Percentiles rank a stretch among this genome's conserved stretches.
phyloP scores from a whole-genome alignment of 2,113 vertebrate genomes.

The Synchiropus splendidus region DNA sequence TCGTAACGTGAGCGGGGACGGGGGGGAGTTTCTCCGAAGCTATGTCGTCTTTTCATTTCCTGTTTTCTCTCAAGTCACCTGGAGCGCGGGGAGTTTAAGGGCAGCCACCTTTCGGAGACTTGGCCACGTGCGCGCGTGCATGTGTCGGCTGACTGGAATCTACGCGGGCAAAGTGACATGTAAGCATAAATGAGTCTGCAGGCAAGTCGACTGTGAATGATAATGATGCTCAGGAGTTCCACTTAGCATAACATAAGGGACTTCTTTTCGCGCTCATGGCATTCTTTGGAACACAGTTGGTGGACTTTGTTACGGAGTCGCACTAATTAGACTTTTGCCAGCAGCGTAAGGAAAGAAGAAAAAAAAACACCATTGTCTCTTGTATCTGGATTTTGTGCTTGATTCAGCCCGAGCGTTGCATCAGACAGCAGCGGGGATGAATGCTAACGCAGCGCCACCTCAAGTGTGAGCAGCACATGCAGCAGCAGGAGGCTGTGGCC shows the following conservation, averaged over 20 bases:
- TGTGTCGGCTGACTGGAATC: slow-evolving; percentile 50
- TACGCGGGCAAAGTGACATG: slow-evolving; percentile 57
- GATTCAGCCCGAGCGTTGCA: slow-evolving; percentile 43
- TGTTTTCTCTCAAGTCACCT: slow-evolving; percentile 11
- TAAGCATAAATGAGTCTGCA: slow-evolving; percentile 64
- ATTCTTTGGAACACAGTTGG: slow-evolving; percentile 50
- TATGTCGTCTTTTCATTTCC: slow-evolving; percentile 26
- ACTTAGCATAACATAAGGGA: slow-evolving; percentile 65
- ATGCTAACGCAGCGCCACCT: slow-evolving; percentile 29
- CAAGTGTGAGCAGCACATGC: slow-evolving; percentile 46
- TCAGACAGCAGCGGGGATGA: slow-evolving; percentile 36
- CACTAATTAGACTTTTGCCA: slow-evolving; percentile 62
- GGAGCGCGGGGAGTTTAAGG: slow-evolving; percentile 4
- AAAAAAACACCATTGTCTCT: slow-evolving; percentile 49
- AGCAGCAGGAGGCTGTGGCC: background rate
- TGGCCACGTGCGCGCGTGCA: slow-evolving; percentile 4
- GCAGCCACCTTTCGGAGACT: slow-evolving; percentile 45
- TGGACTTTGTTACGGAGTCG: slow-evolving; percentile 57
- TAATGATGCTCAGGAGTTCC: slow-evolving; percentile 64
- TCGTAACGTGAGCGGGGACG: slow-evolving; percentile 14
- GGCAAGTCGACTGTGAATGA: slow-evolving; percentile 57
- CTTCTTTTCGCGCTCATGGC: slow-evolving; percentile 47
- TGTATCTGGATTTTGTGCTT: slow-evolving; percentile 36
- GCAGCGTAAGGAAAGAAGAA: slow-evolving; percentile 29
- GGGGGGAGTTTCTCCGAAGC: slow-evolving; percentile 4